Evolutionary conservation across 2,113 vertebrate species (phyloP).

Genomic region (Todiramphus saurophagus): DNA sequence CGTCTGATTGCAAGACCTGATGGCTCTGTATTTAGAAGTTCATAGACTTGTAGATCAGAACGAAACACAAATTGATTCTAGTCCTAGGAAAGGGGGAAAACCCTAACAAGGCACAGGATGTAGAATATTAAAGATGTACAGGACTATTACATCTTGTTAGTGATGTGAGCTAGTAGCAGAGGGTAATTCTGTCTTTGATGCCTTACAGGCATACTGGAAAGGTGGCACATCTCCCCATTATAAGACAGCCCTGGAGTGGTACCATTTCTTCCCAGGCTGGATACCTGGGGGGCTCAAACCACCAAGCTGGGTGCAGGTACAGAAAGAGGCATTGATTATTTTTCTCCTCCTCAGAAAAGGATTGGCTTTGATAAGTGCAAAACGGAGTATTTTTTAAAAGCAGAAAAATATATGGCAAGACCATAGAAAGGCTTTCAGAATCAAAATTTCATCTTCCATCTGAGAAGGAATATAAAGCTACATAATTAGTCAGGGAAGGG

Average conservation of each 20-base stretch:
- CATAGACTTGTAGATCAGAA: slow-evolving; percentile 3
- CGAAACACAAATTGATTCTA: background rate
- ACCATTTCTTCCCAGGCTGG: background rate
- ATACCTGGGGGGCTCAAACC: background rate
- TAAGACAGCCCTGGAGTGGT: background rate
- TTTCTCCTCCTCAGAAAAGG: background rate
- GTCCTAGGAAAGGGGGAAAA: background rate
- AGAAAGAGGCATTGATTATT: background rate
- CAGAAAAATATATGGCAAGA: background rate
- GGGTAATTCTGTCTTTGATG: background rate
- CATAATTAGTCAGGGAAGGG: slow-evolving; percentile 9
- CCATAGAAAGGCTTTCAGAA: background rate
- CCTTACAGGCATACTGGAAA: background rate
- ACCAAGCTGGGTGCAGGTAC: background rate
- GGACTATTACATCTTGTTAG: background rate
- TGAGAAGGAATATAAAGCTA: background rate
- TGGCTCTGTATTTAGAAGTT: slow-evolving; percentile 29
- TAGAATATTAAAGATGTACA: background rate
- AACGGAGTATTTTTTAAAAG: background rate
- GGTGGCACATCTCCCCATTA: background rate
- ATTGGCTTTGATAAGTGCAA: background rate
- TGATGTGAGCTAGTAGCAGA: background rate
- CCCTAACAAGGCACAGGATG: background rate
- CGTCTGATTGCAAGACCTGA: background rate
- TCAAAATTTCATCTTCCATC: background rate